Evolutionary conservation across 1,140 invertebrate genomes (phyloP).

Genomic region (Drosophila quadrilineata): DNA sequence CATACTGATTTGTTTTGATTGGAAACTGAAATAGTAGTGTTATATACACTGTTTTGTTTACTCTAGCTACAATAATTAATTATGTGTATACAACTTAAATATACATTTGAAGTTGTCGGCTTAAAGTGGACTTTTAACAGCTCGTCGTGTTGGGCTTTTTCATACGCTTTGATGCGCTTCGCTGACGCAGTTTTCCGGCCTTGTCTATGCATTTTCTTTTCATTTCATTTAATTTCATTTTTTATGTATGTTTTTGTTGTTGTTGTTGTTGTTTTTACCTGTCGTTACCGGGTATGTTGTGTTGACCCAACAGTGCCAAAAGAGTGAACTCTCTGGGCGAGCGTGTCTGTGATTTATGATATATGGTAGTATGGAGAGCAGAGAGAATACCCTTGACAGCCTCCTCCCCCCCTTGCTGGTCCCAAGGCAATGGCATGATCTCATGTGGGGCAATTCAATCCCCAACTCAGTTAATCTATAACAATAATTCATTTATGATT

Average conservation of each 20-base stretch:
- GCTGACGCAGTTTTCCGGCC: constrained; percentile 30
- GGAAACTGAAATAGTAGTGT: too few relatives aligned
- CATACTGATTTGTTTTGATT: too few relatives aligned
- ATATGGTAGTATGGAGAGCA: constrained; percentile 7
- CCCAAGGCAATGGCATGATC: constrained; percentile 83
- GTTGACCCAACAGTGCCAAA: constrained; percentile 46
- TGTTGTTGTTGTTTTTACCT: too few relatives aligned
- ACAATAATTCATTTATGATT: constrained; percentile 37
- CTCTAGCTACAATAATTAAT: too few relatives aligned
- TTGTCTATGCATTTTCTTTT: constrained; percentile 20
- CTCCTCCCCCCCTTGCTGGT: constrained; percentile 66
- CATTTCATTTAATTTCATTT: background rate
- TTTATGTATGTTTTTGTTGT: background rate
- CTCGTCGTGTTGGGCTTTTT: constrained; percentile 40
- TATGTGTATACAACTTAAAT: too few relatives aligned
- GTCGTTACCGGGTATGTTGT: constrained; percentile 72
- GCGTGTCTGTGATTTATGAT: constrained; percentile 44
- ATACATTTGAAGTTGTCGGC: background rate
- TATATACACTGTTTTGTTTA: too few relatives aligned
- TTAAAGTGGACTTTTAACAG: constrained; percentile 32
- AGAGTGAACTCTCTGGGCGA: background rate
- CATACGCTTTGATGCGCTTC: constrained; percentile 81
- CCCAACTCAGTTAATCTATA: constrained; percentile 13
- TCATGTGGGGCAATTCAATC: constrained; percentile 83
- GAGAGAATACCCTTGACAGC: too few relatives aligned